Base-by-base conservation (phyloP, 2,888 invertebrate genomes). In the Hedychridium roseum region DNA sequence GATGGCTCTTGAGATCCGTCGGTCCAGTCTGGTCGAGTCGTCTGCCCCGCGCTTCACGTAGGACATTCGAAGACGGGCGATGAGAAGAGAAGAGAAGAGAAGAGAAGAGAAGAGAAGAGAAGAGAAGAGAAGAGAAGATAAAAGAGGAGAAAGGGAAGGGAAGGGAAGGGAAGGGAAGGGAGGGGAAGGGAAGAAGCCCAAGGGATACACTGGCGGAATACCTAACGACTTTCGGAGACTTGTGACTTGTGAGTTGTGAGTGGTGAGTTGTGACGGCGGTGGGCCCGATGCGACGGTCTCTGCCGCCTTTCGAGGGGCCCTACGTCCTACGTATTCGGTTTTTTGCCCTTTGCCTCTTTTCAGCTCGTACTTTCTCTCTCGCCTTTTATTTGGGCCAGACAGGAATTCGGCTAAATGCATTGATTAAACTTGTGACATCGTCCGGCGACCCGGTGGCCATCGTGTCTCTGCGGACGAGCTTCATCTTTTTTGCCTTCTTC, bases 401-500 rank as follows among this genome's bases (percentile, higher is more conserved):
- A 71, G 74, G 78, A 78, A 78, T 78, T 77, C 78, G 73, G 74
- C 72, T 77, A 78, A 78, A 78, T 77, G 77, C 77, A 78, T 78
- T 77, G 78, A 78, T 78, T 78, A 78, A 78, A 74, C 71, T 66
- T 69, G 71, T 73, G 74, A 74, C 77, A 73, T 75, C 66, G 71
- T 66, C 67, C 62, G 68, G 60, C 67, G 66, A 70, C 71, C 70
- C 70, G 77, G 78, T 78, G 77, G 73, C 74, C 77, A 68, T 56
- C 63, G 68, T 64, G 66, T 70, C 71, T 73, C 63, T 66, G 66
- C 60, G 61, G 66, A 66, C 70, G 67, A 68, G 64, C 63, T 61
- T 54, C 53, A 62, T 56, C 57, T 64, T 71, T 71, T 71, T 72
- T 74, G 68, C 62, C 63, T 43, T 45, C 39, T 39, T 17, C 35